Evolutionary conservation across 2,888 invertebrate species (phyloP).

Genomic region (Microdon myrmicae): DNA sequence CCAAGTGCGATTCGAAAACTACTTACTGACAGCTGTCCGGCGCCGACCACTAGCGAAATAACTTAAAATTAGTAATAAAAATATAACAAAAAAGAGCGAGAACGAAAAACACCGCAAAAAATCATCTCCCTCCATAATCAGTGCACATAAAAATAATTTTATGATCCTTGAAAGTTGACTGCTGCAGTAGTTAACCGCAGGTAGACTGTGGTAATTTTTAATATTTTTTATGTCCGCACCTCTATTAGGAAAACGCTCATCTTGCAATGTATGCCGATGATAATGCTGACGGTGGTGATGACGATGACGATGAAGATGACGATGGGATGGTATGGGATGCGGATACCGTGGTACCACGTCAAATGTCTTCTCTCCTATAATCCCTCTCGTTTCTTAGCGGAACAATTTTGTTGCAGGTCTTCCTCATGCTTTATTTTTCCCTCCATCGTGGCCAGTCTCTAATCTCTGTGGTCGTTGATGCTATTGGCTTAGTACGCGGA

Average conservation of each 20-base stretch:
- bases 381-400: constrained; percentile 30
- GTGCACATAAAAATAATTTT: constrained; percentile 39
- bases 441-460: too few species aligned
- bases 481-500: constrained; percentile 25
- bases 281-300: constrained; percentile 11
- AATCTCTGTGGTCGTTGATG: too few species aligned
- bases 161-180: constrained; percentile 19
- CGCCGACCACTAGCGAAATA: neutral
- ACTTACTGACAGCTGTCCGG: constrained; percentile 36
- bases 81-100: too few species aligned
- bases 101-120: too few species aligned
- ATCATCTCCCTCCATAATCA: constrained; percentile 26
- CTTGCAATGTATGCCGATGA: constrained; percentile 7
- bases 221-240: constrained; percentile 27
- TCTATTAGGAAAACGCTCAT: constrained; percentile 33
- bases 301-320: constrained; percentile 1
- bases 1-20: too few species aligned
- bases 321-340: too few species aligned
- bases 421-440: too few species aligned
- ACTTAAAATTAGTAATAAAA: too few species aligned
- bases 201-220: constrained; percentile 21
- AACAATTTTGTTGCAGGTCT: constrained; percentile 39
- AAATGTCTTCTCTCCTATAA: constrained; percentile 46
- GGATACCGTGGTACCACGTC: constrained; percentile 47
- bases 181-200: constrained; percentile 18